Conservation (phyloP, 2,797 vertebrate species). For the Eremophila alpestris region DNA sequence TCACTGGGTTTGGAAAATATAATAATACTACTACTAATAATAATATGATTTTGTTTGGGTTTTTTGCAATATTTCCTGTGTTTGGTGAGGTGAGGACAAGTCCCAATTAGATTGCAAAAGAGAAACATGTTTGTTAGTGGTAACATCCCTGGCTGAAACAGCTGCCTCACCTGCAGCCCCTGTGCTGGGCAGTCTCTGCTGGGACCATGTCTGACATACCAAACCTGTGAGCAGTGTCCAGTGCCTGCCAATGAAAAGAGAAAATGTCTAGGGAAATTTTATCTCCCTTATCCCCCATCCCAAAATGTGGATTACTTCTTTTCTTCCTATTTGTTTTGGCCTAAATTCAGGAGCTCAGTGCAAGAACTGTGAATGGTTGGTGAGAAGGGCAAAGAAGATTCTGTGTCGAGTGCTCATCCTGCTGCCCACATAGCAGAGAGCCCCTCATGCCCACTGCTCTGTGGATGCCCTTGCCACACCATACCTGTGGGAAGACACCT, state of each 20-base stretch:
- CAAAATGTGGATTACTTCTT: background rate
- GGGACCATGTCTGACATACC: background rate
- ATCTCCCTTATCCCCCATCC: background rate
- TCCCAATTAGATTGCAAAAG: background rate
- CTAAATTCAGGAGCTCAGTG: background rate
- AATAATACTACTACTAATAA: background rate
- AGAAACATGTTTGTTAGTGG: background rate
- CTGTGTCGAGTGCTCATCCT: background rate
- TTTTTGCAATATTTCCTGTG: background rate
- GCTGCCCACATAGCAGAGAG: background rate
- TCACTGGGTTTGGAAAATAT: background rate
- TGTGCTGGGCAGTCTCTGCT: background rate
- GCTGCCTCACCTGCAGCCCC: constrained; percentile 22
- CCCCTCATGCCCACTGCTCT: background rate
- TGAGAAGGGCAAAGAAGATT: background rate
- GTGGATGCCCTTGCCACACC: background rate
- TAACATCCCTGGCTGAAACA: background rate
- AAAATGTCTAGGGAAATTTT: background rate
- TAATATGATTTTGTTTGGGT: background rate
- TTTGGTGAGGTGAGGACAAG: background rate
- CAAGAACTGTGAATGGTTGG: background rate
- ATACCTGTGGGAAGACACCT: background rate
- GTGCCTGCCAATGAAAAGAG: constrained; percentile 25
- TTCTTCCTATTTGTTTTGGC: background rate
- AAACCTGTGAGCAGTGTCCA: background rate